These are phyloP conservation scores for Pseudomyrmex gracilis DNA, from an alignment of 1,140 invertebrate species.

Conservation along the genomic window DNA sequence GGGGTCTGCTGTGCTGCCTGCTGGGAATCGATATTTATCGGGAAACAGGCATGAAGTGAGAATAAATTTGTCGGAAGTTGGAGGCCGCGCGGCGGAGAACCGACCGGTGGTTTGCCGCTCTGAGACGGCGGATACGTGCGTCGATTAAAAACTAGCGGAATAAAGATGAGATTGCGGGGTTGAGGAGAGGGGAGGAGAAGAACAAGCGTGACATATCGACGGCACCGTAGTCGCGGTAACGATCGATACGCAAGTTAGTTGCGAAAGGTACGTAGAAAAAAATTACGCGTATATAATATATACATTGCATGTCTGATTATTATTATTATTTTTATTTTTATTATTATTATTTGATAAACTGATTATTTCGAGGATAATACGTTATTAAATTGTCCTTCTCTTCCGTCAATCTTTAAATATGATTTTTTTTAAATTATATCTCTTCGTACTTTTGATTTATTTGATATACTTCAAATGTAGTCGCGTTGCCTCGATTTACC, in stretches of 20 bases:
- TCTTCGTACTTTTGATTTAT: neutral
- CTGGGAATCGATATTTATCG: conserved; percentile 76
- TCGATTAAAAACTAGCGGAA: conserved; percentile 57
- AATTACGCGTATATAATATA: no score
- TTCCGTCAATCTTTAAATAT: no score
- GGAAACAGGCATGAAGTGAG: conserved; percentile 62
- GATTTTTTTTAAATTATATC: no score
- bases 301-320: no score
- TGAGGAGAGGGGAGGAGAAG: no score
- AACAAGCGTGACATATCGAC: neutral
- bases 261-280: neutral
- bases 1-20: conserved; percentile 11
- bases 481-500: neutral
- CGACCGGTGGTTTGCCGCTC: conserved; percentile 7
- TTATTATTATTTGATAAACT: no score
- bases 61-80: conserved; percentile 80
- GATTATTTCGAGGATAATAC: no score
- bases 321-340: no score
- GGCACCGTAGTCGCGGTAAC: neutral
- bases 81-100: conserved; percentile 54
- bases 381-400: no score
- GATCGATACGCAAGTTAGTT: neutral
- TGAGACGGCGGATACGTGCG: conserved; percentile 36
- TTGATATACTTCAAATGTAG: neutral
- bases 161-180: conserved; percentile 41